A percentile compares a stretch with the other conserved stretches of the same genome.
These are phyloP conservation scores for Ditylenchus dipsaci DNA, from an alignment of 1,140 invertebrate genomes.

Conservation along the genomic window DNA sequence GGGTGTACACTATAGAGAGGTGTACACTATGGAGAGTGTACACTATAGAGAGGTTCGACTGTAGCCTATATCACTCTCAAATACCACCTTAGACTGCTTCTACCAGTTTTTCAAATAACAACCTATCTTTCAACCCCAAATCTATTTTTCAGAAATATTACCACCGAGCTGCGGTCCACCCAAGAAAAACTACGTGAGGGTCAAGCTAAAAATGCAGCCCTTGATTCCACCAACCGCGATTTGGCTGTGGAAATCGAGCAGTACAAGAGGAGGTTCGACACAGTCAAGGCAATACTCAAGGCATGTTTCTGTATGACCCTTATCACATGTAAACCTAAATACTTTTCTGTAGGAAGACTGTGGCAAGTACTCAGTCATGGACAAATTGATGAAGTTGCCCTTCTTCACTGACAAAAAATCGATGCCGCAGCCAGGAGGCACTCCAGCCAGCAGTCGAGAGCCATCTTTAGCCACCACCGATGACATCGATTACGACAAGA, in stretches of 20 bases:
- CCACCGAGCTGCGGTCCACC: background rate
- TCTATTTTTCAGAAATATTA: background rate
- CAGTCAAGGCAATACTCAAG: background rate
- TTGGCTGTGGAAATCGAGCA: constrained; percentile 1
- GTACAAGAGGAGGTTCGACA: constrained; percentile 5
- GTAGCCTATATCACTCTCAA: no score
- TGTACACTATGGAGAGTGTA: no score
- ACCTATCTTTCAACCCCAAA: background rate
- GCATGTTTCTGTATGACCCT: background rate
- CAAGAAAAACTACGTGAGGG: constrained; percentile 2
- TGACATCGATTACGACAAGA: constrained; percentile 10
- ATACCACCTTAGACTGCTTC: no score
- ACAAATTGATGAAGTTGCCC: background rate
- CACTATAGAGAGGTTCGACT: no score
- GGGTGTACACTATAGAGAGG: no score
- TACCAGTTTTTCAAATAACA: no score
- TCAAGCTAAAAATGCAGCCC: constrained; percentile 1
- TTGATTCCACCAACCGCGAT: background rate
- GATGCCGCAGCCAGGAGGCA: background rate
- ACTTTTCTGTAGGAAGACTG: background rate
- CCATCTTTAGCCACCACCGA: background rate
- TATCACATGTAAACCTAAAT: no score
- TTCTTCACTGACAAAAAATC: constrained; percentile 1
- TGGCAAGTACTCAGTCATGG: background rate
- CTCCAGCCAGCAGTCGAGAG: background rate